These are phyloP conservation scores for Amblyjoppa proteus DNA, from an alignment of 2,888 invertebrate species.

Conservation along the genomic window DNA sequence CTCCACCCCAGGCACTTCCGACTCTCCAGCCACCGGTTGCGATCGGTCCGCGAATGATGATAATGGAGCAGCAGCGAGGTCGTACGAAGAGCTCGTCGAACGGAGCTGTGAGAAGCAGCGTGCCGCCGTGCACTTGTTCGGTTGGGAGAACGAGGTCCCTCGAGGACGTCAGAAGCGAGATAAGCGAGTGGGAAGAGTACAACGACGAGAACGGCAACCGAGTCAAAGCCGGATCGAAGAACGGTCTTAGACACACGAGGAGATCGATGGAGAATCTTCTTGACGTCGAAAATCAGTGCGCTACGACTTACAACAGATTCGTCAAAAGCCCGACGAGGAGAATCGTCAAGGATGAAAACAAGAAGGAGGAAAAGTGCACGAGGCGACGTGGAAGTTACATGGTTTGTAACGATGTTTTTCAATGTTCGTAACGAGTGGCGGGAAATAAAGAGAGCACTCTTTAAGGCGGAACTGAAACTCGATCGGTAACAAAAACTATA, in stretches of 20 bases:
- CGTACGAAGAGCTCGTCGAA: conserved; percentile 78
- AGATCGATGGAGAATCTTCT: conserved; percentile 91
- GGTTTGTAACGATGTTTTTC: conserved; percentile 73
- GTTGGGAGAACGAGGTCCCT: conserved; percentile 88
- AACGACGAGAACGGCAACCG: conserved; percentile 89
- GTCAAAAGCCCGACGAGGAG: conserved; percentile 72
- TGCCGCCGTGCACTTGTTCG: conserved; percentile 87
- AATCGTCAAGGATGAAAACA: conserved; percentile 73
- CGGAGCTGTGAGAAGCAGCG: conserved; percentile 74
- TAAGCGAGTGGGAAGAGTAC: conserved; percentile 88
- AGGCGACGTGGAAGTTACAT: conserved; percentile 82
- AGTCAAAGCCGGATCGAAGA: conserved; percentile 85
- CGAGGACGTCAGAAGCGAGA: conserved; percentile 90
- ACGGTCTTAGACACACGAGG: conserved; percentile 86
- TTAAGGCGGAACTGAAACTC: background rate
- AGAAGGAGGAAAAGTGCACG: conserved; percentile 74
- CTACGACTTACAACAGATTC: conserved; percentile 75
- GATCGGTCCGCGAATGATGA: conserved; percentile 80
- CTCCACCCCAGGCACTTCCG: conserved; percentile 83
- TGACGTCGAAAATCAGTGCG: conserved; percentile 80
- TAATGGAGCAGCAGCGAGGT: conserved; percentile 79
- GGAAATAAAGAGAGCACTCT: too few relatives aligned
- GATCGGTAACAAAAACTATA: background rate
- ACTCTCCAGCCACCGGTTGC: conserved; percentile 73
- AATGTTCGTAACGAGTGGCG: background rate